Evolutionary conservation across 1,140 invertebrate species (phyloP).

Genomic region (Bombus sylvicola): DNA sequence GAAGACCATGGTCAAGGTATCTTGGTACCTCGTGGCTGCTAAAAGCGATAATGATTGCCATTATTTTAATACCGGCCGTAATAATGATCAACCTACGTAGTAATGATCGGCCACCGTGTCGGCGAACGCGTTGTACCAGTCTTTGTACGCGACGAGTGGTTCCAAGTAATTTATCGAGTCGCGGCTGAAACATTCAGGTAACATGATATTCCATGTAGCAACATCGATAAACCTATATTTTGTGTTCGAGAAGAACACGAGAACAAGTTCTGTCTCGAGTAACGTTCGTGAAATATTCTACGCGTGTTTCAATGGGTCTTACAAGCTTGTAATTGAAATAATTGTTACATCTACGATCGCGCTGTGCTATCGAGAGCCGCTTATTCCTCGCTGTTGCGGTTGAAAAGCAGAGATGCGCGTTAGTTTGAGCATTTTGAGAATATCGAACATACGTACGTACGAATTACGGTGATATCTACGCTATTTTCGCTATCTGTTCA

Average conservation of each 20-base stretch:
- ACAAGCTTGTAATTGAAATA: background rate
- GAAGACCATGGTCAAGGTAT: constrained; percentile 5
- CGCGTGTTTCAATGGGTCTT: background rate
- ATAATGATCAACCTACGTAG: constrained; percentile 14
- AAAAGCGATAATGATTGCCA: constrained; percentile 41
- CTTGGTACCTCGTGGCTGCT: background rate
- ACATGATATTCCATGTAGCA: constrained; percentile 6
- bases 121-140: background rate
- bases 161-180: constrained; percentile 27
- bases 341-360: background rate
- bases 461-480: too few species aligned
- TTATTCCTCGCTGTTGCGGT: too few species aligned
- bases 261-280: background rate
- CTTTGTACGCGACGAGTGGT: background rate
- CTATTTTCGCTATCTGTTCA: too few species aligned
- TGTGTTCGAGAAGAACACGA: background rate
- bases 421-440: too few species aligned
- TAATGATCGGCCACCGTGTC: constrained; percentile 43
- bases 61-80: constrained; percentile 37
- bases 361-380: background rate
- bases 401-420: too few species aligned
- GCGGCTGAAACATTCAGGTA: background rate
- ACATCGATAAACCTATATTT: background rate
- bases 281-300: background rate
- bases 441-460: too few species aligned